A percentile compares a stretch with the other conserved stretches of the same genome.
These are phyloP conservation scores for Ephydatia muelleri DNA, from an alignment of 37 sponge, comb jelly and placozoan genomes.

Conservation along the genomic window DNA sequence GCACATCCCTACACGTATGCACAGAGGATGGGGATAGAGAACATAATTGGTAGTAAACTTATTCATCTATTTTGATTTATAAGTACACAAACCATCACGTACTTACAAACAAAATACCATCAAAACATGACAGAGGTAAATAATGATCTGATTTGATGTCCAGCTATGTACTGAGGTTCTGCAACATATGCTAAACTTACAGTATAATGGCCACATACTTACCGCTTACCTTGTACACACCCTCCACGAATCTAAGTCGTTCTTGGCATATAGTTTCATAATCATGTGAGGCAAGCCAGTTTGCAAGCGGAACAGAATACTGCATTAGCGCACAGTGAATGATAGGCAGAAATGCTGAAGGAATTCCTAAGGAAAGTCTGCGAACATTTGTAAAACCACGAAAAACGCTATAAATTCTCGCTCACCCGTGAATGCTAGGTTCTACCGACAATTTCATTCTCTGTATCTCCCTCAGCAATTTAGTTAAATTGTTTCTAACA, in stretches of 20 bases:
- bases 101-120: too few species aligned
- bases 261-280: conserved; percentile 71
- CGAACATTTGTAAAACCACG: not conserved
- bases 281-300: conserved; percentile 60
- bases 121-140: too few species aligned
- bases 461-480: conserved; percentile 54
- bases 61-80: too few species aligned
- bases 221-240: conserved; percentile 42
- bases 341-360: conserved; percentile 67
- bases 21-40: too few species aligned
- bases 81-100: too few species aligned
- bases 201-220: too few species aligned
- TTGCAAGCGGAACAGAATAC: conserved; percentile 75
- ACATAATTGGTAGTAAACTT: too few species aligned
- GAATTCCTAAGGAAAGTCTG: conserved; percentile 56
- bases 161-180: too few species aligned
- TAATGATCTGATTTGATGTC: too few species aligned
- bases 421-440: conserved; percentile 44
- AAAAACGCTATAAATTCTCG: too few species aligned
- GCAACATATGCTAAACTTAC: too few species aligned
- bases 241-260: conserved; percentile 78
- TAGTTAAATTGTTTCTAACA: conserved; percentile 71
- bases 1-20: too few species aligned
- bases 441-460: conserved; percentile 74
- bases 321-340: conserved; percentile 68